Base-by-base conservation (phyloP, 2,888 invertebrate species). In the Watsonalla binaria region DNA sequence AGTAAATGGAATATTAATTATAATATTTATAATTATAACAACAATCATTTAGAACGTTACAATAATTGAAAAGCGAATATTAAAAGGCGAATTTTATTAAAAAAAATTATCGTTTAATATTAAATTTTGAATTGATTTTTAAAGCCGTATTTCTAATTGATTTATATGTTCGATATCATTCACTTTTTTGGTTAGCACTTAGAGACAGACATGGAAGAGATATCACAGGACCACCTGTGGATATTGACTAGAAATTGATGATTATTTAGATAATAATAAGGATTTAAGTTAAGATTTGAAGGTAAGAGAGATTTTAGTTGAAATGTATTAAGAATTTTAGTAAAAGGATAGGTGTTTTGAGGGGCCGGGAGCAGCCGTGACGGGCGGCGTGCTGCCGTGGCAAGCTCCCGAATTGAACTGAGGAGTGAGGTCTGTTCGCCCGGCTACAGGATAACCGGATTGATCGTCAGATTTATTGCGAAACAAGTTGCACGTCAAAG, bases 341-440 rank as follows among this genome's bases (percentile, higher is more conserved):
- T 48, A 35, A 37, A 34, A 60, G 60, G 70, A 58, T 45, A 60
- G 57, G 33, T 60, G 55, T 60, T 59, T 51, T 33, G 56, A 59
- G 51, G 54, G 52, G 46, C 51, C 54, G 56, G 56, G 48, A 48
- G 54, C 51, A 55, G 42, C 42, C 42, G 42, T 11, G 37, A 7
- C 37, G 37, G 24, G 14, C 37, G 34, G 49, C 72, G 72, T 54
- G 58, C 60, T 58, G 56, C 65, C 61, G 53, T 54, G 55, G 55
- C 60, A 55, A 46, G 45, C 35, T 46, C 46, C 37, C 49, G 49
- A 11, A 15, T 49, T 37, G 9, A 42, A 42, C 42, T 49, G 49
- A 49, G 47, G 47, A 48, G 33, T 34, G 39, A 39, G 42, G 42
- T 11, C 11, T 15, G 13, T 9, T 9, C 37, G 37, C 49, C 49